These are phyloP conservation scores for Ganaspis sp. DNA, from an alignment of 1,140 invertebrate genomes.

Conservation along the genomic window DNA sequence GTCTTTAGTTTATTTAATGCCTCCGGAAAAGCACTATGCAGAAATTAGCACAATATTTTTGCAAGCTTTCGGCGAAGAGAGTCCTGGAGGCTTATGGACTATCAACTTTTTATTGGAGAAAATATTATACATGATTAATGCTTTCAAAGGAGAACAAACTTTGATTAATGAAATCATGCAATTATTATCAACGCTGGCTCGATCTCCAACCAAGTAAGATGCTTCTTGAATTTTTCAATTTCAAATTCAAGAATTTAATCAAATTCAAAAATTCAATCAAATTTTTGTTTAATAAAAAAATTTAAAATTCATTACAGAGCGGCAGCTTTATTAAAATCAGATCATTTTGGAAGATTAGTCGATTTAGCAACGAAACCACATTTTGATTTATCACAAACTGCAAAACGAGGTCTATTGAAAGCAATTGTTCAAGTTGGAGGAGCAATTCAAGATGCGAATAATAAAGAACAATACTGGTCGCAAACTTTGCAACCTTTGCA, in stretches of 20 bases:
- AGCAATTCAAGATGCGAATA: conserved; percentile 67
- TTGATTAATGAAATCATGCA: conserved; percentile 80
- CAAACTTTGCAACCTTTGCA: conserved; percentile 81
- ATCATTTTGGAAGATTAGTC: conserved; percentile 66
- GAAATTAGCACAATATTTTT: conserved; percentile 79
- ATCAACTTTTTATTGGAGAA: conserved; percentile 81
- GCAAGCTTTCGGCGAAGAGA: conserved; percentile 80
- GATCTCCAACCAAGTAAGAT: conserved; percentile 78
- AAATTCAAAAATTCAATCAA: conserved; percentile 18
- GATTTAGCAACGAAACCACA: conserved; percentile 73
- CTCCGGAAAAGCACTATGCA: conserved; percentile 81
- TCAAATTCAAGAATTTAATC: not conserved
- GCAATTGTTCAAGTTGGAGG: conserved; percentile 76
- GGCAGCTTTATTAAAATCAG: conserved; percentile 61
- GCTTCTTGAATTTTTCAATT: not conserved
- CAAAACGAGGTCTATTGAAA: conserved; percentile 77
- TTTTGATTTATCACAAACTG: conserved; percentile 72
- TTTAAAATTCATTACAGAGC: conserved; percentile 53
- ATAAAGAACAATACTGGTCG: conserved; percentile 73
- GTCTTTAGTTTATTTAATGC: conserved; percentile 85
- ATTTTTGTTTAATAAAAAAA: conserved; percentile 1
- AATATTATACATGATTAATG: conserved; percentile 78
- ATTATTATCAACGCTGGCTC: conserved; percentile 78
- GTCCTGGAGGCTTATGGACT: conserved; percentile 79
- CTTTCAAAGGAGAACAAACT: conserved; percentile 78